Evolutionary conservation across 2,888 invertebrate genomes (phyloP).

Genomic region (Pyrrhosoma nymphula): DNA sequence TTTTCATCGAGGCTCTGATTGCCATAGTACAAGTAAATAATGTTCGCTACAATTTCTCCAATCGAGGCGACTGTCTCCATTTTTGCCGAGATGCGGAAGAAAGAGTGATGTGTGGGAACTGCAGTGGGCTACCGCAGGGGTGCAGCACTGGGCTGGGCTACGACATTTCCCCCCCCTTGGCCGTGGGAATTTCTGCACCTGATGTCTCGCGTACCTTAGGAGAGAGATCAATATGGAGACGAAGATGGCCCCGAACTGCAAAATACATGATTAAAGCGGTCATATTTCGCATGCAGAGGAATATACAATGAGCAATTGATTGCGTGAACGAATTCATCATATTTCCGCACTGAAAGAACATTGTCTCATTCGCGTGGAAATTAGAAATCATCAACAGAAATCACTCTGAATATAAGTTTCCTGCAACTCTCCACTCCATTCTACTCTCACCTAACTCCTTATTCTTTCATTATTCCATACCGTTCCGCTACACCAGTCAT

Average conservation of each 20-base stretch:
- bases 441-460: too few species aligned
- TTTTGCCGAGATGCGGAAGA: neutral
- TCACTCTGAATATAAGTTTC: too few species aligned
- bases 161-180: neutral
- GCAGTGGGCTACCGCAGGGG: neutral
- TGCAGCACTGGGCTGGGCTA: neutral
- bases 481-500: too few species aligned
- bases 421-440: too few species aligned
- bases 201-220: neutral
- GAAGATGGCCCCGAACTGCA: neutral
- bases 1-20: too few species aligned
- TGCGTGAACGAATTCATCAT: too few species aligned
- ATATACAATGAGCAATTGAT: neutral
- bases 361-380: too few species aligned
- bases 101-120: neutral
- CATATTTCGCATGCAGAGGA: neutral
- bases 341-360: too few species aligned
- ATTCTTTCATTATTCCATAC: too few species aligned
- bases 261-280: neutral
- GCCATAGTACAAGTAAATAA: too few species aligned
- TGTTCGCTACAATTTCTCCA: too few species aligned
- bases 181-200: neutral
- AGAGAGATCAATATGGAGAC: neutral
- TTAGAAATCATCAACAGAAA: too few species aligned
- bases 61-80: neutral